Evolutionary conservation across 2,113 vertebrate species (phyloP).

Genomic region (Notechis scutatus): DNA sequence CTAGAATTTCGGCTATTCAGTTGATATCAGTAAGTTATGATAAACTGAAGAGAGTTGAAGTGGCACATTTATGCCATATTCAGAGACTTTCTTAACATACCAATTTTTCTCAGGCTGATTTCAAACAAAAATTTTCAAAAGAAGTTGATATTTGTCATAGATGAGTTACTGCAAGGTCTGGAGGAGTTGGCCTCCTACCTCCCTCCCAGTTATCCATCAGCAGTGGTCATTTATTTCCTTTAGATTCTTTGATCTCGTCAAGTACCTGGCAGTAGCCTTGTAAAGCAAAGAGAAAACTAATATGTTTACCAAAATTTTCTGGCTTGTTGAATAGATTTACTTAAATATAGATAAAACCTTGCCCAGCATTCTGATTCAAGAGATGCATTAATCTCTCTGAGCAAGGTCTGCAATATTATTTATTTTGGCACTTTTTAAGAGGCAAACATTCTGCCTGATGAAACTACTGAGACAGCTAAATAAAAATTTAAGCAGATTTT

Average conservation of each 20-base stretch:
- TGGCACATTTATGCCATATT: background rate
- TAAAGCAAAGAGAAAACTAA: background rate
- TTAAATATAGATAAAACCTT: background rate
- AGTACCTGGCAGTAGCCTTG: background rate
- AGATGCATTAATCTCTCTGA: background rate
- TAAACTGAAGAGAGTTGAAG: background rate
- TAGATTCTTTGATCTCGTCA: background rate
- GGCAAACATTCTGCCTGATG: slow-evolving; percentile 1
- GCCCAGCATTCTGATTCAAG: background rate
- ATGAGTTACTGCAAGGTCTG: background rate
- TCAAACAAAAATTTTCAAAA: background rate
- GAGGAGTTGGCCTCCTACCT: background rate
- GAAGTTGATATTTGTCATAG: background rate
- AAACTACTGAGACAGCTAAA: background rate
- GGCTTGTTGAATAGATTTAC: background rate
- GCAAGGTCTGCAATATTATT: background rate
- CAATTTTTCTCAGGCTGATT: background rate
- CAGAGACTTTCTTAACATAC: background rate
- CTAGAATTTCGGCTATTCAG: background rate
- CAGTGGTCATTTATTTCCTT: background rate
- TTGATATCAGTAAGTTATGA: background rate
- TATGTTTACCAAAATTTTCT: background rate
- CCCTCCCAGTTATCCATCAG: background rate
- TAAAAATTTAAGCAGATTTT: background rate
- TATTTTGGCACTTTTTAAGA: background rate